Percentiles rank a stretch among this genome's conserved stretches.
Evolutionary conservation across 1,140 invertebrate genomes (phyloP).

Genomic region (Brachionus paranguensis): DNA sequence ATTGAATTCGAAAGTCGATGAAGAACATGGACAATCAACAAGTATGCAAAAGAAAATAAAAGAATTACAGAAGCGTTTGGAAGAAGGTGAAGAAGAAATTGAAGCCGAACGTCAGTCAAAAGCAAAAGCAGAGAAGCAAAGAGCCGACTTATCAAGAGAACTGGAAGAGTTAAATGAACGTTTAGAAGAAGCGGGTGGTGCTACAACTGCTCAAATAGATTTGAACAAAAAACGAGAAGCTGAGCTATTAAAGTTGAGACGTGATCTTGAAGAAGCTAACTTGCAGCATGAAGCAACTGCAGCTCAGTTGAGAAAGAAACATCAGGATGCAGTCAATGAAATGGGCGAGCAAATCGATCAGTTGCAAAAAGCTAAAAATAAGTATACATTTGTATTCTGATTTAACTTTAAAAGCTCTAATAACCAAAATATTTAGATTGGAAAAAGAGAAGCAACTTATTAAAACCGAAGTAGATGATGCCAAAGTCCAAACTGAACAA

Average conservation of each 20-base stretch:
- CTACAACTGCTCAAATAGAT: conserved; percentile 95
- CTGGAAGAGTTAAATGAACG: conserved; percentile 93
- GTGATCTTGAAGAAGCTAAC: conserved; percentile 94
- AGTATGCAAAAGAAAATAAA: conserved; percentile 97
- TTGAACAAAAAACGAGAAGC: conserved; percentile 99
- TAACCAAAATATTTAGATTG: not conserved
- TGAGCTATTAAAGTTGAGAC: conserved; percentile 91
- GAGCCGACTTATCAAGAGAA: conserved; percentile 87
- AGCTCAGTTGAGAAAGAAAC: conserved; percentile 93
- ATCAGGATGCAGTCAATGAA: conserved; percentile 91
- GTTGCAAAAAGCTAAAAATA: conserved; percentile 96
- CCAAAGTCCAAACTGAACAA: conserved; percentile 75
- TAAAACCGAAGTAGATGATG: conserved; percentile 87
- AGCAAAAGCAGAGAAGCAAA: conserved; percentile 80
- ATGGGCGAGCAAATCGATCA: conserved; percentile 99
- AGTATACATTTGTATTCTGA: conserved; percentile 65
- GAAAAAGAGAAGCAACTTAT: conserved; percentile 52
- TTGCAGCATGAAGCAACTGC: conserved; percentile 94
- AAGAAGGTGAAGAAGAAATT: conserved; percentile 93
- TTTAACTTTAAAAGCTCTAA: not conserved
- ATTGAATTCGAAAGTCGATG: conserved; percentile 89
- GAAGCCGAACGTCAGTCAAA: conserved; percentile 91
- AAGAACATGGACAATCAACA: conserved; percentile 89
- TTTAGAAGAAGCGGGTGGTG: conserved; percentile 95
- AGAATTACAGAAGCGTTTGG: conserved; percentile 76